Evolutionary conservation across 2,888 invertebrate genomes (phyloP).

Genomic region (Lacanobia oleracea): DNA sequence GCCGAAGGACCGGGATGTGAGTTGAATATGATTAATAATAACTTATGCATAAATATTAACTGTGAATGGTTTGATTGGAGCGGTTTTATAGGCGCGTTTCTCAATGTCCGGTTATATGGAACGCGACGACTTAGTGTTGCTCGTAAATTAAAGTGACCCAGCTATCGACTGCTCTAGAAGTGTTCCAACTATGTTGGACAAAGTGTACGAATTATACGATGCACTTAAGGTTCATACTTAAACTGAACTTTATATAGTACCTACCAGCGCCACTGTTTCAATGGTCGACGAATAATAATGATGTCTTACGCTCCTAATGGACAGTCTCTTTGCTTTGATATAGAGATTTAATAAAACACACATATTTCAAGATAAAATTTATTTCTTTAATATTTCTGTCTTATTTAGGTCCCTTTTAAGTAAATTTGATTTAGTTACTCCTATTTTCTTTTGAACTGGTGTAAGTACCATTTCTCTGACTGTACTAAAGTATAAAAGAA

Average conservation of each 20-base stretch:
- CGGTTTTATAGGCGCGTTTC: slow-evolving; percentile 48
- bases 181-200: slow-evolving; percentile 10
- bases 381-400: slow-evolving; percentile 21
- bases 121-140: slow-evolving; percentile 36
- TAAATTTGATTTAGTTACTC: slow-evolving; percentile 29
- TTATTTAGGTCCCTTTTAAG: slow-evolving; percentile 29
- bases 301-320: slow-evolving; percentile 10
- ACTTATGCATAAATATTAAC: slow-evolving; percentile 79
- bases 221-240: slow-evolving; percentile 36
- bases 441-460: slow-evolving; percentile 27
- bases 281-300: slow-evolving; percentile 15
- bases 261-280: background rate
- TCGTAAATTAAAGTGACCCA: slow-evolving; percentile 53
- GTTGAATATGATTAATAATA: slow-evolving; percentile 88
- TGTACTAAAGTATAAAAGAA: slow-evolving; percentile 17
- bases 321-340: slow-evolving; percentile 13
- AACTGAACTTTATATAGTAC: slow-evolving; percentile 9
- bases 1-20: slow-evolving; percentile 83
- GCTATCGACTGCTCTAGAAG: slow-evolving; percentile 42
- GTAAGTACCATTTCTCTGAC: slow-evolving; percentile 19
- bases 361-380: slow-evolving; percentile 37
- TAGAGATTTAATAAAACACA: slow-evolving; percentile 18
- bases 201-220: slow-evolving; percentile 42
- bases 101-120: slow-evolving; percentile 49
- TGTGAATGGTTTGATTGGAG: slow-evolving; percentile 70